These are phyloP conservation scores for Diaperis boleti DNA, from an alignment of 2,888 invertebrate species.

Conservation along the genomic window DNA sequence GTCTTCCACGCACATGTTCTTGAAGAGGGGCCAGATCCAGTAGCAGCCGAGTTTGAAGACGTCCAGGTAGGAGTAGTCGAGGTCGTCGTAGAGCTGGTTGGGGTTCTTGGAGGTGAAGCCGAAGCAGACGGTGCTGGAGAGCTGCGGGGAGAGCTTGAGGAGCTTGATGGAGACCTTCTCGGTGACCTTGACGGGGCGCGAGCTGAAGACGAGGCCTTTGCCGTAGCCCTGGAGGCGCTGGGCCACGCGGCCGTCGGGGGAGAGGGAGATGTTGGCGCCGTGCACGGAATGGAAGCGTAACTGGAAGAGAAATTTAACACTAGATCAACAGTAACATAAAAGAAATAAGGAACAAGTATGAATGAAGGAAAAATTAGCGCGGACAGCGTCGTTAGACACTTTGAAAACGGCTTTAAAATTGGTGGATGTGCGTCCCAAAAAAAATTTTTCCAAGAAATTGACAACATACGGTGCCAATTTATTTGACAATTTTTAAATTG, in stretches of 20 bases:
- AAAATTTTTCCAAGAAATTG: too few relatives aligned
- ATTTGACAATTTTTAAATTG: too few relatives aligned
- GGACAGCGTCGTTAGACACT: too few relatives aligned
- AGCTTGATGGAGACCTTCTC: conserved; percentile 23
- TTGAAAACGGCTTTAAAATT: too few relatives aligned
- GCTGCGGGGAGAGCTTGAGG: conserved; percentile 13
- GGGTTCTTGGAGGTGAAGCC: conserved; percentile 32
- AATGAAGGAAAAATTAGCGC: too few relatives aligned
- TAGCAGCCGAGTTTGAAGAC: conserved; percentile 24
- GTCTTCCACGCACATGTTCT: conserved; percentile 28
- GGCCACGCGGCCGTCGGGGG: conserved; percentile 13
- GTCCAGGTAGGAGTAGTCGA: conserved; percentile 26
- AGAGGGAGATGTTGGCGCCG: conserved; percentile 27
- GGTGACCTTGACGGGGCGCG: conserved; percentile 17
- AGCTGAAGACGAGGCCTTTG: conserved; percentile 27
- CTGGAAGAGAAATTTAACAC: not conserved
- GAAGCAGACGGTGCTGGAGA: conserved; percentile 26
- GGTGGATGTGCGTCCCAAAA: too few relatives aligned
- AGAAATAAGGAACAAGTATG: too few relatives aligned
- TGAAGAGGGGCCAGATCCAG: conserved; percentile 34
- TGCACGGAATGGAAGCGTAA: conserved; percentile 28
- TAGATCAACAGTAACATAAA: too few relatives aligned
- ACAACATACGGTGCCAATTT: too few relatives aligned
- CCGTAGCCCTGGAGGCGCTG: conserved; percentile 19
- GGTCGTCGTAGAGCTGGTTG: conserved; percentile 8